Conservation (phyloP, 2,113 vertebrate species). For the Saguinus midas region DNA sequence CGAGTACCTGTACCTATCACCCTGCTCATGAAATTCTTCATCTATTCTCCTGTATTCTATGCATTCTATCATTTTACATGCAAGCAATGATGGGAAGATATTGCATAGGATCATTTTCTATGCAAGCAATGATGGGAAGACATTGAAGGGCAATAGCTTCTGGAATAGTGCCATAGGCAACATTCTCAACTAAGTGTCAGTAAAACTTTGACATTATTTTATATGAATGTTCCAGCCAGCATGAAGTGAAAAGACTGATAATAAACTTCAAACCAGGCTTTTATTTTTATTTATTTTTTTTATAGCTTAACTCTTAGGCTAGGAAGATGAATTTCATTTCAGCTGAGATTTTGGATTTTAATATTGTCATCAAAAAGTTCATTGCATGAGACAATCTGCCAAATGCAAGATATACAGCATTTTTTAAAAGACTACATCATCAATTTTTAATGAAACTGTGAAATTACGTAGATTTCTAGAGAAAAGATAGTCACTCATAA, state of each 20-base stretch:
- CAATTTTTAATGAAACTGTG: not conserved
- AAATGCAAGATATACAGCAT: not conserved
- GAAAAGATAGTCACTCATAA: not conserved
- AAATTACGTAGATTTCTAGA: not conserved
- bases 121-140: not conserved
- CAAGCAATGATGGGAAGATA: not conserved
- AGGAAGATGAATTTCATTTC: not conserved
- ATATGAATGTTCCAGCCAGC: not conserved
- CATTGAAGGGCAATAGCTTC: not conserved
- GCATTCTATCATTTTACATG: not conserved
- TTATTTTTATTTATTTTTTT: not conserved
- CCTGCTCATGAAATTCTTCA: not conserved
- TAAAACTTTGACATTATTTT: not conserved
- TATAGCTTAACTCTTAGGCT: not conserved
- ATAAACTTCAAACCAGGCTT: not conserved
- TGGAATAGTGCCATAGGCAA: not conserved
- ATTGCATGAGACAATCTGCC: not conserved
- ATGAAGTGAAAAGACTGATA: not conserved
- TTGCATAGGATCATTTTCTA: not conserved
- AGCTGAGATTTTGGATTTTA: not conserved
- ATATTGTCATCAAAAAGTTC: not conserved
- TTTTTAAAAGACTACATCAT: not conserved
- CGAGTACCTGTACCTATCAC: not conserved
- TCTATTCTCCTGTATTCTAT: not conserved
- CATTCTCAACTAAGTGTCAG: not conserved